phyloP scores from a whole-genome alignment of 2,797 vertebrate genomes.

The Dryobates pubescens region DNA sequence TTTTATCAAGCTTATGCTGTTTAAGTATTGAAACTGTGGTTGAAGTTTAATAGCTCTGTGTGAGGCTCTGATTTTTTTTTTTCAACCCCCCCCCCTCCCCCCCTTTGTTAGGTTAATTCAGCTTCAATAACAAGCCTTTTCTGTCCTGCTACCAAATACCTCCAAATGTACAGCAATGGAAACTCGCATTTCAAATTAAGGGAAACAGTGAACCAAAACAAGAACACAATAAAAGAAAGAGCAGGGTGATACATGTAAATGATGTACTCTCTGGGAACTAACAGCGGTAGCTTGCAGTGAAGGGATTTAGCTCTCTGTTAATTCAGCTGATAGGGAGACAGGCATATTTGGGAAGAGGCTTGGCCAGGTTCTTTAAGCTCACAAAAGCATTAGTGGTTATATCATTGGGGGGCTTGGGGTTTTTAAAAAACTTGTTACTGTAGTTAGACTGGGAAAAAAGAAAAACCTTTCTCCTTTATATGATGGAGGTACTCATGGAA shows the following conservation, averaged over 20 bases:
- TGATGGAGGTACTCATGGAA: neutral
- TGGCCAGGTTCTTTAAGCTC: conserved; percentile 49
- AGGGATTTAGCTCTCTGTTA: conserved; percentile 40
- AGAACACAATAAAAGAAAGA: conserved; percentile 43
- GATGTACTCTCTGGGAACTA: conserved; percentile 50
- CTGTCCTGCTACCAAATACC: conserved; percentile 44
- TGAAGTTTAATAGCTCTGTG: conserved; percentile 50
- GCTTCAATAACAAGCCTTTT: conserved; percentile 46
- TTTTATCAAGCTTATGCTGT: conserved; percentile 6
- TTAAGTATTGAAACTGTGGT: neutral
- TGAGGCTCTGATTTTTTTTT: conserved; percentile 8
- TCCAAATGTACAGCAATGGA: conserved; percentile 50
- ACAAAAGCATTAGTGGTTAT: conserved; percentile 12
- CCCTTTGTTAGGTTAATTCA: conserved; percentile 65
- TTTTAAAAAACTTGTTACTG: neutral
- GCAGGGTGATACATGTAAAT: conserved; percentile 60
- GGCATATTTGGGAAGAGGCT: neutral
- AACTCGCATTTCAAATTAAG: conserved; percentile 61
- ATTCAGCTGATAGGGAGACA: conserved; percentile 40
- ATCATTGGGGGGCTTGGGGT: neutral
- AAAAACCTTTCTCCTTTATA: neutral
- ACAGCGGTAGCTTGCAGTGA: conserved; percentile 32
- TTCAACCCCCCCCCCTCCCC: neutral
- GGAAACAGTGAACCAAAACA: conserved; percentile 56
- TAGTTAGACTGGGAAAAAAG: neutral